phyloP scores from a whole-genome alignment of 2,888 invertebrate species.

The Galeruca laticollis region DNA sequence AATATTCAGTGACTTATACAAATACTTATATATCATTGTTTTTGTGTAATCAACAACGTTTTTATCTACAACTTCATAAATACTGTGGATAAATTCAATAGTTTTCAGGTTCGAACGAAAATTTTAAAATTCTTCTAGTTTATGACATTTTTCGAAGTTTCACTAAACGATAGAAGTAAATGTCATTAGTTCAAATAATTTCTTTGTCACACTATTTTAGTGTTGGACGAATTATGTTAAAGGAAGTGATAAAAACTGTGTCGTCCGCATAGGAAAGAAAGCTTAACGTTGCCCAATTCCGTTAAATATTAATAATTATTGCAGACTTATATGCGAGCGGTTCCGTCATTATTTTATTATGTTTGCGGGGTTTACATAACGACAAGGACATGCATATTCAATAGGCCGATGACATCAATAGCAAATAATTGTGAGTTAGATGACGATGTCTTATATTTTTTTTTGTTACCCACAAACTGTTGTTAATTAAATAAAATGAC shows the following conservation, averaged over 20 bases:
- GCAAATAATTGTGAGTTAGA: background rate
- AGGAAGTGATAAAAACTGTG: slow-evolving; percentile 25
- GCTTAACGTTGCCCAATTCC: slow-evolving; percentile 27
- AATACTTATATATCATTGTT: no score
- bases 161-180: no score
- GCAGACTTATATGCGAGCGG: slow-evolving; percentile 18
- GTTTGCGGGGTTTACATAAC: slow-evolving; percentile 30
- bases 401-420: slow-evolving; percentile 13
- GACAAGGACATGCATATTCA: slow-evolving; percentile 24
- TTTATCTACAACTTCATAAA: no score
- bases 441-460: no score
- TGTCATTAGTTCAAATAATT: slow-evolving; percentile 4
- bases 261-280: slow-evolving; percentile 28
- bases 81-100: no score
- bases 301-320: slow-evolving; percentile 34
- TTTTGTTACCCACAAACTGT: no score
- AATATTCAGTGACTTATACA: no score
- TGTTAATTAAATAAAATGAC: no score
- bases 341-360: slow-evolving; percentile 27
- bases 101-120: no score
- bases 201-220: slow-evolving; percentile 4
- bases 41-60: no score
- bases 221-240: background rate
- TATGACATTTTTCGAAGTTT: no score
- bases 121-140: no score